Evolutionary conservation across 2,888 invertebrate species (phyloP), one percentile per base, ranked within the genome.

Genomic region (Stegana nigrithorax): DNA sequence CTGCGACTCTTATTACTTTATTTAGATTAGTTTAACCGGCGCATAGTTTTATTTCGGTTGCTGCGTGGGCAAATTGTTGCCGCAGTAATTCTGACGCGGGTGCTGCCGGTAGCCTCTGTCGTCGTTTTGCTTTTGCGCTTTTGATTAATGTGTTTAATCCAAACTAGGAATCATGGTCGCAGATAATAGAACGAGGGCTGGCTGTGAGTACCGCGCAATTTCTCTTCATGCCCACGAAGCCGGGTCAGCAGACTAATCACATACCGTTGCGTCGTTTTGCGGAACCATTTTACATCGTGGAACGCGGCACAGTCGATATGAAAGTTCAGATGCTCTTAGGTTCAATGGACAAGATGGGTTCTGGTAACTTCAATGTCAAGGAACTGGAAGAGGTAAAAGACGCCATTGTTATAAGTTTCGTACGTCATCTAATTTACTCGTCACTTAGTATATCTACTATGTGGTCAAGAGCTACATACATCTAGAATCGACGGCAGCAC

Each of bases 401-500:
- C 12, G 12, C 12, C 21, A 44, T 29, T 45, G 8, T 42, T 51
- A 6, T 17, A 21, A 6, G 14, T 27, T 19, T 25, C 25, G 42
- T 14, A 27, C 8, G 12, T 5, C 17, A 12, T 19, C 5, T 8
- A 8, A n/a, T 1, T 8, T 10, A 2, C 5, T 55, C 32, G 12
- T 44, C 44, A 4, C 14, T 39, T 36, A 92, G 89, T 93, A 92
- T 81, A 90, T 93, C 67, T 91, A 92, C 81, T 91, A 91, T 67
- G 90, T 93, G 74, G 90, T 92, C 0, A 91, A 91, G 27, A 92
- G 92, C 0, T 93, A 92, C 80, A 89, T 93, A 90, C 81, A 89
- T 91, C 39, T 87, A 91, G 69, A 91, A 90, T 71, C 85, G 89
- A 32, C 87, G 86, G 67, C 65, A 1, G 86, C 86, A 60, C 87